Conservation (phyloP, 2,888 invertebrate genomes). For the Eulithis prunata region DNA sequence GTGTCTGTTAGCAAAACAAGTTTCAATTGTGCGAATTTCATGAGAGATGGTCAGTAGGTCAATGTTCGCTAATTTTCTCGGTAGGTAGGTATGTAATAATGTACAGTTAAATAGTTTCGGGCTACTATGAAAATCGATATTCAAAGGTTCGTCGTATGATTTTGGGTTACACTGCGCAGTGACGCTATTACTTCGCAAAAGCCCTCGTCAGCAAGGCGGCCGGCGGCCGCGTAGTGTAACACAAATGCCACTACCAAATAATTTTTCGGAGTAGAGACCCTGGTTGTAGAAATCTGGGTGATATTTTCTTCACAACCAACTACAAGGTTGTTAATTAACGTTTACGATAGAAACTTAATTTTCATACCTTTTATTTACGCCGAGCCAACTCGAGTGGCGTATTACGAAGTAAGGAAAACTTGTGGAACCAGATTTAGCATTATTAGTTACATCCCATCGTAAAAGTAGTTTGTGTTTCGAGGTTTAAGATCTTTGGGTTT, state of each 20-base stretch:
- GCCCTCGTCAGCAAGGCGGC: too few relatives aligned
- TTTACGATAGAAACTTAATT: slow-evolving; percentile 62
- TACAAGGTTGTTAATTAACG: slow-evolving; percentile 52
- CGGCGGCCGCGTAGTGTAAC: too few relatives aligned
- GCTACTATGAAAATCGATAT: too few relatives aligned
- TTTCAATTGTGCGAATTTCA: slow-evolving; percentile 13
- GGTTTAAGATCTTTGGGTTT: too few relatives aligned
- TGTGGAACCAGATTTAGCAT: slow-evolving; percentile 29
- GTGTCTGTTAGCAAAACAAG: slow-evolving; percentile 12
- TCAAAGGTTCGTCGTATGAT: too few relatives aligned
- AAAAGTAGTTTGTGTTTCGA: too few relatives aligned
- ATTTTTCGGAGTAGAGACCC: too few relatives aligned
- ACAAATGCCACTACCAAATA: too few relatives aligned
- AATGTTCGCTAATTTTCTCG: slow-evolving; percentile 43
- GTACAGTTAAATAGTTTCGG: slow-evolving; percentile 29
- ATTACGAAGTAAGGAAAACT: slow-evolving; percentile 33
- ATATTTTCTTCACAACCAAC: slow-evolving; percentile 48
- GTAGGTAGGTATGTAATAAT: slow-evolving; percentile 23
- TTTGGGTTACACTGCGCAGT: too few relatives aligned
- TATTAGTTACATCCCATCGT: too few relatives aligned
- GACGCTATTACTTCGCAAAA: too few relatives aligned
- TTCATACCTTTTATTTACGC: slow-evolving; percentile 48
- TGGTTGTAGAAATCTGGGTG: slow-evolving; percentile 53
- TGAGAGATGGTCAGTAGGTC: slow-evolving; percentile 23
- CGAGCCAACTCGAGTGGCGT: slow-evolving; percentile 29